Conservation (phyloP, 2,888 invertebrate species). For the Auanema freiburgensis region DNA sequence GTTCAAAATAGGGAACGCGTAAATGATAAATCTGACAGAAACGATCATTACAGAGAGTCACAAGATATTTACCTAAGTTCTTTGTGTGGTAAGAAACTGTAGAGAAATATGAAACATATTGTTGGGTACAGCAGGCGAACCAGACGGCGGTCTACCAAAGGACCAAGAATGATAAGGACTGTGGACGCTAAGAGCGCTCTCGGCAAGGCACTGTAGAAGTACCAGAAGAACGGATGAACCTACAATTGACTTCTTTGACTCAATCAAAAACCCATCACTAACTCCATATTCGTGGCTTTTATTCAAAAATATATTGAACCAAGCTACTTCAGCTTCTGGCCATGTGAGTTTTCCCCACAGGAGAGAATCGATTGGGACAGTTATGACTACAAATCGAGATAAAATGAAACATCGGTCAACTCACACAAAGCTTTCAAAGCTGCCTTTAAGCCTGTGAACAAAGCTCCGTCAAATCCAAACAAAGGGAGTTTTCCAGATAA, state of each 20-base stretch:
- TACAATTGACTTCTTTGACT: slow-evolving; percentile 64
- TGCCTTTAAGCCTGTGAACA: slow-evolving; percentile 65
- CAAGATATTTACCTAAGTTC: slow-evolving; percentile 72
- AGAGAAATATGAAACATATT: slow-evolving; percentile 79
- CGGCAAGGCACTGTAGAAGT: slow-evolving; percentile 94
- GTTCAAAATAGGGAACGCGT: slow-evolving; percentile 91
- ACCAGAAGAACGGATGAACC: slow-evolving; percentile 95
- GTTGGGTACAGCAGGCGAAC: slow-evolving; percentile 61
- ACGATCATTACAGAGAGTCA: not conserved
- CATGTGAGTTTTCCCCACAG: slow-evolving; percentile 87
- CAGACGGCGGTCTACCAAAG: slow-evolving; percentile 67
- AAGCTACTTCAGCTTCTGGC: slow-evolving; percentile 97
- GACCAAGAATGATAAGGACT: slow-evolving; percentile 73
- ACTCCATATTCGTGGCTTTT: slow-evolving; percentile 95
- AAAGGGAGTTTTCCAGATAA: slow-evolving; percentile 75
- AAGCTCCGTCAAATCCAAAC: slow-evolving; percentile 58
- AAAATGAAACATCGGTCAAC: slow-evolving; percentile 40
- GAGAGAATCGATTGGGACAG: slow-evolving; percentile 83
- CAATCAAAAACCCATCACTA: slow-evolving; percentile 61
- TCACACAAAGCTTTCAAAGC: slow-evolving; percentile 70
- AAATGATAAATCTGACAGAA: slow-evolving; percentile 83
- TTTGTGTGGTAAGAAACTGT: slow-evolving; percentile 94
- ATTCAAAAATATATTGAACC: slow-evolving; percentile 90
- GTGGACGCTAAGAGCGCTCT: slow-evolving; percentile 83
- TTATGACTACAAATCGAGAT: slow-evolving; percentile 68